Evolutionary conservation across 2,113 vertebrate genomes (phyloP), one percentile per base, ranked within the genome.

Genomic region (Megaceryle maxima): DNA sequence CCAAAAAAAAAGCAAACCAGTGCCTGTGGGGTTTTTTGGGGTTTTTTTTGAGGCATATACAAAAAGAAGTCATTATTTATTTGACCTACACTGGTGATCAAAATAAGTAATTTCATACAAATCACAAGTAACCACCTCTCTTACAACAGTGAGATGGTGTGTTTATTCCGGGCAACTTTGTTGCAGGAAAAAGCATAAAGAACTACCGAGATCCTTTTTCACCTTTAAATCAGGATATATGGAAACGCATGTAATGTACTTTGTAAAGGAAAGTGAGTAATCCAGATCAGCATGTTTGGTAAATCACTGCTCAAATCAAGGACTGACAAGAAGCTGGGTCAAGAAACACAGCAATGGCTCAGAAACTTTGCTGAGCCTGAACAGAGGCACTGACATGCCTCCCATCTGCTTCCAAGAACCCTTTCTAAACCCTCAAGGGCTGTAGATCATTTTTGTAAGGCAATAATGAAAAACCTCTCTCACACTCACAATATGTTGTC

Each of bases 401-500:
- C 39, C 53, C 16, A 21, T 20, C 9, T 17, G 13, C 51, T 95
- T 53, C 63, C 26, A 74, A 53, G 5, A 73, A 6, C 51, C 21
- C 1, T 19, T 66, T 75, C 75, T 69, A 48, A 68, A 80, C 22
- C 35, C 37, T 68, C 20, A 31, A 43, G 53, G 19, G 57, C 43
- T 83, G 17, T 11, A 76, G 39, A 35, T 73, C n/a, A 18, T 73
- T 90, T 87, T 72, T 68, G 25, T 31, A 19, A 60, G 48, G 33
- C 35, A 41, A 4, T 0, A 2, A 76, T 24, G 15, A 74, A 80
- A 87, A 81, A 48, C 25, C 25, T 35, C 16, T 56, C 72, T 63
- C 37, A 64, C n/a, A 46, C 60, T 50, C 62, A 35, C 28, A 21
- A 0, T 3, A 19, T 0, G 2, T n/a, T 37, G 5, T 53, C 53